Base-by-base conservation (phyloP, 2,113 vertebrate species). In the Gadus macrocephalus region DNA sequence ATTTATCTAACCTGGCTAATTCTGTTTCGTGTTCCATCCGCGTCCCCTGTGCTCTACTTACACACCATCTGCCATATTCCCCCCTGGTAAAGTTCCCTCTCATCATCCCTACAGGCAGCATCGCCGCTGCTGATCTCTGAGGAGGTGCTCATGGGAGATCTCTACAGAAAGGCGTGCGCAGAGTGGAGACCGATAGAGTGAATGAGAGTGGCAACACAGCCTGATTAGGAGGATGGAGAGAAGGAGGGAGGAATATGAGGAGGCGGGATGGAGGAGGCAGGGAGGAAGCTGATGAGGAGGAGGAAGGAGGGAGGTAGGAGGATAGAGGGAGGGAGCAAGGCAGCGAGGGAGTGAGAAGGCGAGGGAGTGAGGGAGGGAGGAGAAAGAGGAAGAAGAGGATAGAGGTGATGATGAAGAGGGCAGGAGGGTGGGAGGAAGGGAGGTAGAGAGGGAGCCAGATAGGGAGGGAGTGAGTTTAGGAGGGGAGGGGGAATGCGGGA, bases 11-110 rank as follows among this genome's bases (percentile, higher is more conserved):
- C 78, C 83, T 79, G 63, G 77, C 82, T 89, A 82, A 88, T 84
- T 85, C 78, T 82, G 5, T 49, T 85, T 71, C 81, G 74, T 87
- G 85, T 83, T 74, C 83, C 77, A 78, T 83, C 42, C 42, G 42
- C 42, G 11, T 14, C 75, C 77, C 75, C 75, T 81, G 78, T 80
- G 82, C 82, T 85, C 86, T 87, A 87, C 90, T 88, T 88, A 87
- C 86, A 84, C 79, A 67, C 89, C 89, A 91, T 90, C 86, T 89
- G 88, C 83, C 84, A 79, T 84, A 86, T 78, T 81, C 86, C 84
- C 81, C 86, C 84, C 81, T 85, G 83, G 83, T 86, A 73, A 83
- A 85, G 86, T 81, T 88, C 72, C 80, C 82, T 81, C 79, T 83
- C 84, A 82, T 83, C 78, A 8, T 7, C 78, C 70, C 84, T 84